phyloP scores from a whole-genome alignment of 2,113 vertebrate species.

The Halcyon senegalensis region DNA sequence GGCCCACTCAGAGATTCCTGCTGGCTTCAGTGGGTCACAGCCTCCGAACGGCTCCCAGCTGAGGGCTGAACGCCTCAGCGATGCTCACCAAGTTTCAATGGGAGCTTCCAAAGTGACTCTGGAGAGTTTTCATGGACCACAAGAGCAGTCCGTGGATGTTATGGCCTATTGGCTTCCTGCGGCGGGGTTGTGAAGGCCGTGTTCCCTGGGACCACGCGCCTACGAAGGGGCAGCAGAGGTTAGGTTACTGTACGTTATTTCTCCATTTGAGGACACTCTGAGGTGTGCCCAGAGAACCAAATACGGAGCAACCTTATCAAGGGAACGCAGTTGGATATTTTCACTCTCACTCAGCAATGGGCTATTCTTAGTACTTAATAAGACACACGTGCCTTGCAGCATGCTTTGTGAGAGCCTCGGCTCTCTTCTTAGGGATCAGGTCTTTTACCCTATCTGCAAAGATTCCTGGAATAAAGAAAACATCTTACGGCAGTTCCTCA shows the following conservation, averaged over 20 bases:
- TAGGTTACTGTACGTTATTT: background rate
- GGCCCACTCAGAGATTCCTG: background rate
- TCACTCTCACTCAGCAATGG: slow-evolving; percentile 42
- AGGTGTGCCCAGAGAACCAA: background rate
- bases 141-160: background rate
- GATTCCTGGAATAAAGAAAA: background rate
- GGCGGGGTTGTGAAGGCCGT: background rate
- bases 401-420: background rate
- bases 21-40: background rate
- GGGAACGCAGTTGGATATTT: background rate
- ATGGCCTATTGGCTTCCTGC: background rate
- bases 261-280: slow-evolving; percentile 4
- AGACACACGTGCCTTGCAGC: background rate
- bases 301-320: slow-evolving; percentile 37
- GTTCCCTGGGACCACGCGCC: background rate
- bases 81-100: background rate
- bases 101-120: background rate
- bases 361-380: slow-evolving; percentile 19
- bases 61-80: background rate
- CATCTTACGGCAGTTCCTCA: background rate
- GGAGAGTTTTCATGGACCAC: background rate
- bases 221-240: background rate
- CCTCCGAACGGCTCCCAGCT: background rate
- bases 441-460: background rate
- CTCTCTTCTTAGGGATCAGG: background rate